Conservation (phyloP, 92 coral and sea anemone genomes). For the Bergia puertoricense region DNA sequence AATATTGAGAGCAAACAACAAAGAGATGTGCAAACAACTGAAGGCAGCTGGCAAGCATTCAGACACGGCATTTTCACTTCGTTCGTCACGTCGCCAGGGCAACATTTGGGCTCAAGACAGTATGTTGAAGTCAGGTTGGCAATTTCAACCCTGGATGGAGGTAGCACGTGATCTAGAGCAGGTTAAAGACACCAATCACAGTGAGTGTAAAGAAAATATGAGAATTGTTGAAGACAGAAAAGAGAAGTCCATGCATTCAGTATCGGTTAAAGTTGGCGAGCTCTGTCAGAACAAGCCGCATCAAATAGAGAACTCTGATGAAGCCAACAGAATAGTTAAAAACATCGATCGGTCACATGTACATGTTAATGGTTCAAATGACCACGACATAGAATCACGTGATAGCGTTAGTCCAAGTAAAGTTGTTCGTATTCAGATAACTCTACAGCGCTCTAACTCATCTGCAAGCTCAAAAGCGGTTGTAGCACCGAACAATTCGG, state of each 20-base stretch:
- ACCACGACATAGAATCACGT: background rate
- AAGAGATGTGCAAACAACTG: conserved; percentile 30
- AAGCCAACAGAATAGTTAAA: background rate
- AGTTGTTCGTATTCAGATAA: conserved; percentile 37
- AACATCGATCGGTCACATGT: background rate
- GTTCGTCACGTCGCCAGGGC: conserved; percentile 27
- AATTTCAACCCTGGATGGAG: conserved; percentile 3
- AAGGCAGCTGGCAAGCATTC: conserved; percentile 21
- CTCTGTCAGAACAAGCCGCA: background rate
- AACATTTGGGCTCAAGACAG: conserved; percentile 18
- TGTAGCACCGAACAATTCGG: background rate
- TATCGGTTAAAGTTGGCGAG: background rate
- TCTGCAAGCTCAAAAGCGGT: conserved; percentile 8
- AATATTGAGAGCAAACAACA: conserved; percentile 26
- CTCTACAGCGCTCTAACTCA: conserved; percentile 37
- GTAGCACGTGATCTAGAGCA: conserved; percentile 28
- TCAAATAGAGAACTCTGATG: background rate
- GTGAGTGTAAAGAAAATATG: background rate
- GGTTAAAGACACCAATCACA: background rate
- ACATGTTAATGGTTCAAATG: conserved; percentile 1
- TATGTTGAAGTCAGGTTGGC: background rate
- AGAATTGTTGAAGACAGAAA: background rate
- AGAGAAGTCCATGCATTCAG: background rate
- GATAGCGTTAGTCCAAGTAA: background rate
- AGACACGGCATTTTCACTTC: background rate